These are phyloP conservation scores for Rhagonycha lutea DNA, from an alignment of 2,888 invertebrate genomes.

Conservation along the genomic window DNA sequence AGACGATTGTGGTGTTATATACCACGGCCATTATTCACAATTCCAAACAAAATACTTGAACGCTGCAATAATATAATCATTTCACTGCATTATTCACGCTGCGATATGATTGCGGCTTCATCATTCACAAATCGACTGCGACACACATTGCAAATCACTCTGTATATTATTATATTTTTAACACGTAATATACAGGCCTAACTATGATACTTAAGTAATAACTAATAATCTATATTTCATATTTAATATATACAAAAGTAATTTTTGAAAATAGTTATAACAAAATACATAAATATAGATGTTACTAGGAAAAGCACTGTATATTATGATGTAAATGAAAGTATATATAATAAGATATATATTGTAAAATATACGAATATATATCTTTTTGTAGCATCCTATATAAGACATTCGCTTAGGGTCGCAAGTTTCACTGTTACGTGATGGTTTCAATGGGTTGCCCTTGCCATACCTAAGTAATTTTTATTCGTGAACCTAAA, in stretches of 20 bases:
- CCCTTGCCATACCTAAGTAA: slow-evolving; percentile 2
- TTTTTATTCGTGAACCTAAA: not conserved
- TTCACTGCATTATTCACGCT: slow-evolving; percentile 28
- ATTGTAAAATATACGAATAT: slow-evolving; percentile 19
- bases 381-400: slow-evolving; percentile 55
- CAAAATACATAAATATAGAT: slow-evolving; percentile 51
- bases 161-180: slow-evolving; percentile 59
- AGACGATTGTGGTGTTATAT: not conserved
- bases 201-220: slow-evolving; percentile 56
- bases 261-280: slow-evolving; percentile 52
- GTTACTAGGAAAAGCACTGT: slow-evolving; percentile 55
- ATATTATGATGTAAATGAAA: slow-evolving; percentile 52
- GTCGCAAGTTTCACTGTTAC: slow-evolving; percentile 54
- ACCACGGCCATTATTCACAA: not conserved
- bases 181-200: slow-evolving; percentile 59
- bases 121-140: slow-evolving; percentile 51
- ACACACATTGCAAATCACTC: slow-evolving; percentile 51
- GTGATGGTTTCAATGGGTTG: slow-evolving; percentile 42
- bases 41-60: slow-evolving; percentile 27
- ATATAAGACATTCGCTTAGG: slow-evolving; percentile 53
- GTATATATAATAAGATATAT: slow-evolving; percentile 54
- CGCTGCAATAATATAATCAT: slow-evolving; percentile 33
- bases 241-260: slow-evolving; percentile 53
- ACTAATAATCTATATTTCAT: slow-evolving; percentile 57
- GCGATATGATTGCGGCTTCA: slow-evolving; percentile 28